Conservation (phyloP, 2,113 vertebrate genomes). For the Ammodytes dubius region DNA sequence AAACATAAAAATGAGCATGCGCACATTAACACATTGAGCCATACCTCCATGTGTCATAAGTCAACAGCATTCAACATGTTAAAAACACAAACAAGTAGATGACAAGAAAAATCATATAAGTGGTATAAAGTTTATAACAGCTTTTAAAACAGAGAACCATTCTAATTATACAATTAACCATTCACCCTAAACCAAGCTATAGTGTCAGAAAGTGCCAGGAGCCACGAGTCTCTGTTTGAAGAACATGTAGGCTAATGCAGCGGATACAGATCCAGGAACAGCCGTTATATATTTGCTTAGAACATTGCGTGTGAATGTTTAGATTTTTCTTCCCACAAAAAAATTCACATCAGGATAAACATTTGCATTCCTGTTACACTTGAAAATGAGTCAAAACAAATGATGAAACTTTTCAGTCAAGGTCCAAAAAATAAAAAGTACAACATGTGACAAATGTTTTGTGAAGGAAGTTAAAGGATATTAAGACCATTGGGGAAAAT, state of each 20-base stretch:
- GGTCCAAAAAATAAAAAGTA: background rate
- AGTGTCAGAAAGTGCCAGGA: conserved; percentile 63
- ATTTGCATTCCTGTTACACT: background rate
- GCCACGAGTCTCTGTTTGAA: conserved; percentile 3
- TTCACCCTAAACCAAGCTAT: conserved; percentile 31
- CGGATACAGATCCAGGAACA: conserved; percentile 9
- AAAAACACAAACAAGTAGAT: conserved; percentile 21
- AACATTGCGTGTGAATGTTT: background rate
- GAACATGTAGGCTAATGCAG: conserved; percentile 7
- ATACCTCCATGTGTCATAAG: conserved; percentile 10
- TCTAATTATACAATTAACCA: background rate
- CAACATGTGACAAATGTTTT: background rate
- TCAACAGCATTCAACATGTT: conserved; percentile 27
- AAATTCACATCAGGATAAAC: background rate
- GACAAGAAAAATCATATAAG: conserved; percentile 27
- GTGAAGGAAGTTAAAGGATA: background rate
- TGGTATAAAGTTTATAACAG: conserved; percentile 35
- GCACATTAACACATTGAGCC: conserved; percentile 15
- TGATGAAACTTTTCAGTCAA: background rate
- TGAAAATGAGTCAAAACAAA: background rate
- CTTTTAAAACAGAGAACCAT: conserved; percentile 17
- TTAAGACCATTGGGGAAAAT: background rate
- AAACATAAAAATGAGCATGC: conserved; percentile 39
- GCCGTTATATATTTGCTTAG: background rate
- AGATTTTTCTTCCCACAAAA: background rate